These are phyloP conservation scores for Thamnophis elegans DNA, from an alignment of 2,797 vertebrate genomes.

Conservation along the genomic window DNA sequence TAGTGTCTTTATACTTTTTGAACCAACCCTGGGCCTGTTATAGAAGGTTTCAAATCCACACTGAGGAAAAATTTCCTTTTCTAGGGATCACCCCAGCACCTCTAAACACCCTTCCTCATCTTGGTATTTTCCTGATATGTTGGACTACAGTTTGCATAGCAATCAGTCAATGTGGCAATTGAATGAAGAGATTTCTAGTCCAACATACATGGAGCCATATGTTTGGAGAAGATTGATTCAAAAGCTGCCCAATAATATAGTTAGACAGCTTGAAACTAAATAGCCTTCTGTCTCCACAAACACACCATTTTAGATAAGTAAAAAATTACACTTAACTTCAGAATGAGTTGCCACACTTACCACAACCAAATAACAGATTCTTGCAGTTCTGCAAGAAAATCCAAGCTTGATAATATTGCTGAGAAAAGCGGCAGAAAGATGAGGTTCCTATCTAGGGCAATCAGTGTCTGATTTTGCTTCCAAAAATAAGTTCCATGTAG, in stretches of 20 bases:
- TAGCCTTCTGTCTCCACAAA: not conserved
- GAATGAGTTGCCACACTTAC: not conserved
- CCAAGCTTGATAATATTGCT: not conserved
- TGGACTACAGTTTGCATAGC: not conserved
- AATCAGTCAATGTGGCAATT: not conserved
- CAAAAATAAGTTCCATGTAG: not conserved
- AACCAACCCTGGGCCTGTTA: not conserved
- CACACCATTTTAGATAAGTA: not conserved
- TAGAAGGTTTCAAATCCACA: not conserved
- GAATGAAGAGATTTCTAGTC: not conserved
- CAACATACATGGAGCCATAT: not conserved
- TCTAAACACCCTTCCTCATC: not conserved
- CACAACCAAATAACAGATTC: not conserved
- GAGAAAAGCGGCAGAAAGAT: not conserved
- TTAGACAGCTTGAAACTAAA: not conserved
- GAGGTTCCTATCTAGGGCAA: not conserved
- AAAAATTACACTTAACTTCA: not conserved
- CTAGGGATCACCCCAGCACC: not conserved
- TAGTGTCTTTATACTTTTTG: not conserved
- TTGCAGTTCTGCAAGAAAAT: not conserved
- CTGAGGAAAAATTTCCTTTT: not conserved
- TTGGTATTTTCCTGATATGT: not conserved
- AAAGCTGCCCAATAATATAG: not conserved
- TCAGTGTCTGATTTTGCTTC: not conserved
- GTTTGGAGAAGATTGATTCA: not conserved